Base-by-base conservation (phyloP, 2,113 vertebrate species). In the Prolemur simus region DNA sequence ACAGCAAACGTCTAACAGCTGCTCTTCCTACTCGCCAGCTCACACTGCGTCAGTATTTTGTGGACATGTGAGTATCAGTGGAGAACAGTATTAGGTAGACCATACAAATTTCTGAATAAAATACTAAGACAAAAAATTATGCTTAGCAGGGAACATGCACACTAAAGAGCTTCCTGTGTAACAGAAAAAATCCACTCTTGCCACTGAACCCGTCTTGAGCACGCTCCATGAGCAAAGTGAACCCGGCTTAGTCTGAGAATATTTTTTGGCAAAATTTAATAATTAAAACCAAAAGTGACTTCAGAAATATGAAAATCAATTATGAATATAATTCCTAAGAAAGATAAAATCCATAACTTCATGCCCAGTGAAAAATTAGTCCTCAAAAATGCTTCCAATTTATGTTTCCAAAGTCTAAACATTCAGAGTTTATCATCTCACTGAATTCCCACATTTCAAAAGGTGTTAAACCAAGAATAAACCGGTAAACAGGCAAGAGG, bases 401-500 rank as follows among this genome's bases (percentile, higher is more conserved):
- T 37, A 52, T 20, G 2, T 89, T 71, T 97, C 54, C 15, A 37
- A 94, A 80, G 69, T n/a, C 45, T 64, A 66, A 76, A 81, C 18
- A 63, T 6, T 52, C 68, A 29, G 76, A 56, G 39, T 54, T 80
- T 8, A 47, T 29, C 34, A 58, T 49, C 45, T 34, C 56, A n/a
- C 13, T 64, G 71, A 95, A 54, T 37, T 39, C 54, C 32, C 73
- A 29, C 5, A 23, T 63, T 69, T 89, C 29, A 87, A 58, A 97
- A 63, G 37, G 66, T 45, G 95, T 81, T 95, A 49, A 64, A 91
- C 49, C 83, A 21, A 85, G 73, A 34, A 32, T 34, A 74, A 89
- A 77, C 8, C 20, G 68, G 76, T 66, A 60, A 73, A 64, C 3
- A 42, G 97, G 97, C 98, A 97, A 93, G 98, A 96, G 87, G 94